Conservation (phyloP, 2,113 vertebrate species). For the Oreotrochilus melanogaster region DNA sequence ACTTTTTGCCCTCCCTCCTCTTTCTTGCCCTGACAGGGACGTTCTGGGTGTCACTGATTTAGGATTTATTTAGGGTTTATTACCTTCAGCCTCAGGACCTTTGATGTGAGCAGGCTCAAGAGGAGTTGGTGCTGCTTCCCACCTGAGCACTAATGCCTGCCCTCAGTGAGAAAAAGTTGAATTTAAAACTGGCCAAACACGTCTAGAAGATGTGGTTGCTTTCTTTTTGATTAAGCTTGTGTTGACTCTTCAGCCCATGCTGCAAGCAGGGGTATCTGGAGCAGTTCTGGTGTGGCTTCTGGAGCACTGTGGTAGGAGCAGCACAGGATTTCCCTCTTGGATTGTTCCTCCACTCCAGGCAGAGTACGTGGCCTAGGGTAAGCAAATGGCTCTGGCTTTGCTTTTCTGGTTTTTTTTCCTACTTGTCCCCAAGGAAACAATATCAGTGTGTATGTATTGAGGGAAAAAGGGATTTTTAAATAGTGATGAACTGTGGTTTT, state of each 20-base stretch:
- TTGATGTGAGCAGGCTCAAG: not conserved
- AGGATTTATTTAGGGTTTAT: constrained; percentile 7
- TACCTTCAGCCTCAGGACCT: not conserved
- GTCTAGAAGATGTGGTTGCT: not conserved
- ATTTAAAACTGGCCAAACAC: not conserved
- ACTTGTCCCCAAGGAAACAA: not conserved
- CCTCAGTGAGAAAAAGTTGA: not conserved
- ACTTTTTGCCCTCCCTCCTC: not conserved
- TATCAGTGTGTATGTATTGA: not conserved
- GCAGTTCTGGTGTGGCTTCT: not conserved
- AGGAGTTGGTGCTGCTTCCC: not conserved
- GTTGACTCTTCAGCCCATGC: not conserved
- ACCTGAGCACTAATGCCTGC: not conserved
- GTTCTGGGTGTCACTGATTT: not conserved
- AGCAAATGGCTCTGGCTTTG: not conserved
- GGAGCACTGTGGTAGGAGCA: not conserved
- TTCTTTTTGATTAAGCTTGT: not conserved
- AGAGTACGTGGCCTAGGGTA: not conserved
- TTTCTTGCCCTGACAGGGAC: not conserved
- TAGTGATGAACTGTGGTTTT: not conserved
- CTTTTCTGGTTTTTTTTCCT: not conserved
- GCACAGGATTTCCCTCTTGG: not conserved
- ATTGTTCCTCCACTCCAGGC: not conserved
- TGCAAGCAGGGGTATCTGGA: not conserved
- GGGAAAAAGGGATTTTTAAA: not conserved